Evolutionary conservation across 2,888 invertebrate genomes (phyloP), one percentile per base, ranked within the genome.

Genomic region (Caenorhabditis macrosperma): DNA sequence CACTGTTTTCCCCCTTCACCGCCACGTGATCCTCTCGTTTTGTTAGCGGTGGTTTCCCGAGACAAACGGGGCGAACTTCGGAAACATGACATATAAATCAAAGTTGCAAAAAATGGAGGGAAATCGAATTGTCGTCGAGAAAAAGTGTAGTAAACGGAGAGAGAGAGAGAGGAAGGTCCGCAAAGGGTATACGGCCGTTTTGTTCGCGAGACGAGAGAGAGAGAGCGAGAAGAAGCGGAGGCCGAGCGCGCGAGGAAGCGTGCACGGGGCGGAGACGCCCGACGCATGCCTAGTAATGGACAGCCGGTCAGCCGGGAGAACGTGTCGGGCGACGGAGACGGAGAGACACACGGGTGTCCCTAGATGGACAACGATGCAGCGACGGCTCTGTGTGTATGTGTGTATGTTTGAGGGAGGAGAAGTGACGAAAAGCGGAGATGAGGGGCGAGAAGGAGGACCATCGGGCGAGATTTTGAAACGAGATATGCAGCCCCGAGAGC

Each of bases 161-260:
- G 63, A 61, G 28, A 12, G 22, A 15, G 20, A 38, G 28, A 17
- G 1, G 55, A 41, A 60, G 44, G 41, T 44, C 68, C 71, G 28
- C 30, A 48, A 72, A 72, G 72, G 72, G 72, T 72, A 64, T 55
- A 64, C 64, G 57, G 63, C 35, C 63, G 63, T 63, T 63, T 72
- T 72, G 72, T 72, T 72, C 33, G 50, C 28, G 35, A 22, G 20
- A 24, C 35, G 50, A 30, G 52, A 9, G 38, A 54, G 20, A 22
- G n/a, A 26, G 67, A 59, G 48, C 28, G 44, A 30, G 15, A 55
- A 7, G n/a, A 24, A 24, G 17, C 4, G n/a, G 22, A 35, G 41
- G 38, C n/a, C n/a, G n/a, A n/a, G 15, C 17, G 20, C n/a, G 24
- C 12, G 30, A 26, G 28, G 33, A 2, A 66, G 57, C 38, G 60